These are phyloP conservation scores for Pogonocichla stellata DNA, from an alignment of 2,113 vertebrate species.

Conservation along the genomic window DNA sequence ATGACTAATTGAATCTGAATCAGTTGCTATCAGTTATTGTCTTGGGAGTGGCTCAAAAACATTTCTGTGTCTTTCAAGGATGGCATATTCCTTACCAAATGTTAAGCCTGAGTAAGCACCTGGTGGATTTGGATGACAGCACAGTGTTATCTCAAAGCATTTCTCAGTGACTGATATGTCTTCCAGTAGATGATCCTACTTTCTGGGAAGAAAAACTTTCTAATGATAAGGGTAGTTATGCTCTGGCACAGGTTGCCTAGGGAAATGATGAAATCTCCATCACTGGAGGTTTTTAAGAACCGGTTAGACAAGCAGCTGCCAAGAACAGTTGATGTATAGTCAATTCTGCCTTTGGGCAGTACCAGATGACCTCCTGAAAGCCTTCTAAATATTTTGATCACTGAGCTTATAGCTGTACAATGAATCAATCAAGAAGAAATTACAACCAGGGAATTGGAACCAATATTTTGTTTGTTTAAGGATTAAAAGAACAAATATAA, in stretches of 20 bases:
- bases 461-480: neutral
- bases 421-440: neutral
- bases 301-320: conserved; percentile 31
- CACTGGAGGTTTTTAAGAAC: conserved; percentile 38
- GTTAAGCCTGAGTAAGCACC: neutral
- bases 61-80: conserved; percentile 6
- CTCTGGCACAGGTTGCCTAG: conserved; percentile 36
- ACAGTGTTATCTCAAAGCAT: conserved; percentile 11
- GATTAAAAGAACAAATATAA: neutral
- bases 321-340: neutral
- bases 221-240: conserved; percentile 32
- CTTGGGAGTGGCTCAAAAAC: conserved; percentile 11
- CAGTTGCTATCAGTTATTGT: neutral
- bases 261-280: conserved; percentile 52
- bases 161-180: conserved; percentile 4
- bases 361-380: conserved; percentile 18
- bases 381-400: neutral
- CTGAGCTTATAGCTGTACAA: neutral
- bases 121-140: conserved; percentile 20
- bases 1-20: neutral
- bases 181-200: neutral
- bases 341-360: conserved; percentile 34
- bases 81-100: neutral
- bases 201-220: conserved; percentile 14
- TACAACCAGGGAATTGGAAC: neutral